Evolutionary conservation across 2,797 vertebrate species (phyloP).

Genomic region (Rhincodon typus): DNA sequence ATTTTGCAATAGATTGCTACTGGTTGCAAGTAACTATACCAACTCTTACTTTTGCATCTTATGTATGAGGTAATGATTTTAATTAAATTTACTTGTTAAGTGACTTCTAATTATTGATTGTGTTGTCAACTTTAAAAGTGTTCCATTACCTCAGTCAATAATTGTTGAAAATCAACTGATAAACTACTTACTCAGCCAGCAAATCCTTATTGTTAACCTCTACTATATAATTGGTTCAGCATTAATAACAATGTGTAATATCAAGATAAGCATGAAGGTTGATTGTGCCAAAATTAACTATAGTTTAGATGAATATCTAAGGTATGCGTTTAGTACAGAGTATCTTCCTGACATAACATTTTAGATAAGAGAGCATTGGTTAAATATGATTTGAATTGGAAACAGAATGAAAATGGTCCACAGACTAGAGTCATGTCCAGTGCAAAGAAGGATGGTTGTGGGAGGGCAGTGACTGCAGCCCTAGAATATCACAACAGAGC

Average conservation of each 20-base stretch:
- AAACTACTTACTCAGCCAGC: neutral
- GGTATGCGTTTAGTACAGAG: neutral
- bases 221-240: neutral
- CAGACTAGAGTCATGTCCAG: neutral
- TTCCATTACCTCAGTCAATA: neutral
- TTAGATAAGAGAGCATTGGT: neutral
- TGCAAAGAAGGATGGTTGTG: neutral
- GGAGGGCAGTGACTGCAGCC: neutral
- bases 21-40: neutral
- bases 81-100: neutral
- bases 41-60: too few species aligned
- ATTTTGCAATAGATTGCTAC: neutral
- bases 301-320: neutral
- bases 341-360: neutral
- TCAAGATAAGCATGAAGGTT: neutral
- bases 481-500: neutral
- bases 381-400: neutral
- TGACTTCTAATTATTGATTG: neutral
- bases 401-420: neutral
- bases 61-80: neutral
- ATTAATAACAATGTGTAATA: neutral
- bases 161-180: neutral
- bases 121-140: neutral
- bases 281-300: neutral
- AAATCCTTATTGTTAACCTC: neutral